Conservation (phyloP, 1,140 invertebrate genomes). For the Andricus grossulariae region DNA sequence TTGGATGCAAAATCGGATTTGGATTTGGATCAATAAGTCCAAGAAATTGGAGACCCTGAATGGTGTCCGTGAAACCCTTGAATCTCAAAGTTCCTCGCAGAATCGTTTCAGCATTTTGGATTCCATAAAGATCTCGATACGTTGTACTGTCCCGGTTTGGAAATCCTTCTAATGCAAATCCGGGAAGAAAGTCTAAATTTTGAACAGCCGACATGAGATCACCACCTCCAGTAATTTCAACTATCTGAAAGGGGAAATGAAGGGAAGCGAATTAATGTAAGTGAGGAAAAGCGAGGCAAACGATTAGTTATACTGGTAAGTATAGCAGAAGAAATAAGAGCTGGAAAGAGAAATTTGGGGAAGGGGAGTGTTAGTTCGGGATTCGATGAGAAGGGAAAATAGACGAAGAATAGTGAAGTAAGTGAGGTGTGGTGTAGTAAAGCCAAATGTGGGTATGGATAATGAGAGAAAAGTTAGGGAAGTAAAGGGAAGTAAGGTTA, state of each 20-base stretch:
- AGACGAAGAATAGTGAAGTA: no score
- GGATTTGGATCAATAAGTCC: slow-evolving; percentile 92
- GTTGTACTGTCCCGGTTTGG: slow-evolving; percentile 96
- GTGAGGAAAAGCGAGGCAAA: no score
- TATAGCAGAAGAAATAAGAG: no score
- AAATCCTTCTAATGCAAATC: slow-evolving; percentile 96
- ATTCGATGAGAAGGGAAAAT: no score
- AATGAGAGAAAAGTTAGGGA: no score
- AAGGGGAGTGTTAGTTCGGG: no score
- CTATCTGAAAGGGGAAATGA: slow-evolving; percentile 78
- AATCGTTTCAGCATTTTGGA: slow-evolving; percentile 90
- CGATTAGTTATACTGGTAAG: no score
- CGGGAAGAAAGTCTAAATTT: slow-evolving; percentile 93
- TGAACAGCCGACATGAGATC: slow-evolving; percentile 88
- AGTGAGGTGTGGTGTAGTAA: no score
- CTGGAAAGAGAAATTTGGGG: no score
- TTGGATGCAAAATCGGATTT: slow-evolving; percentile 92
- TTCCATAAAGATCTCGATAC: slow-evolving; percentile 92
- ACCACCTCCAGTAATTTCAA: slow-evolving; percentile 94
- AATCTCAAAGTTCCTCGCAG: slow-evolving; percentile 94
- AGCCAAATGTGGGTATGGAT: no score
- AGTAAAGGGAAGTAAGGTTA: no score
- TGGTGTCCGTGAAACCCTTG: slow-evolving; percentile 92
- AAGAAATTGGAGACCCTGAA: slow-evolving; percentile 89
- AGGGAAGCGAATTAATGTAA: no score